phyloP scores from a whole-genome alignment of 2,113 vertebrate species.

The Xiphophorus hellerii region DNA sequence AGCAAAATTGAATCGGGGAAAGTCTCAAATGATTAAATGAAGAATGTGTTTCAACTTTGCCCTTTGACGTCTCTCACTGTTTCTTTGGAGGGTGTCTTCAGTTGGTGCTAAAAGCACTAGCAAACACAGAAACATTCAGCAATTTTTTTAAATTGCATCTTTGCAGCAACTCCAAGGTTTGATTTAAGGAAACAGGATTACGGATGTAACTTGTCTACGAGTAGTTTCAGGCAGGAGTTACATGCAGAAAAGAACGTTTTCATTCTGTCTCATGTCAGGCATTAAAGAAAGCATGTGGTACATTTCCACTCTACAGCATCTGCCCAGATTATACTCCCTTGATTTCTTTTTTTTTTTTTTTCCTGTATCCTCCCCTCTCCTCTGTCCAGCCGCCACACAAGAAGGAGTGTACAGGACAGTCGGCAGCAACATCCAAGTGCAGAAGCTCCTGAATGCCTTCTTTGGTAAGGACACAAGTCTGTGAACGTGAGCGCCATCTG shows the following conservation, averaged over 20 bases:
- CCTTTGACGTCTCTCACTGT: too few relatives aligned
- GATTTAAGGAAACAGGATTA: neutral
- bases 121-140: neutral
- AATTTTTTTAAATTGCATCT: neutral
- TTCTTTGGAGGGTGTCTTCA: too few relatives aligned
- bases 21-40: too few relatives aligned
- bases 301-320: slow-evolving; percentile 61
- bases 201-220: slow-evolving; percentile 2
- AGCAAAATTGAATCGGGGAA: too few relatives aligned
- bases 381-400: slow-evolving; percentile 83
- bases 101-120: neutral
- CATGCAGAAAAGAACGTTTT: slow-evolving; percentile 36
- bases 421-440: slow-evolving; percentile 98
- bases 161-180: neutral
- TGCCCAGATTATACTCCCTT: slow-evolving; percentile 27
- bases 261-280: slow-evolving; percentile 8
- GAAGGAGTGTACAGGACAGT: slow-evolving; percentile 96
- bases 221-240: slow-evolving; percentile 3
- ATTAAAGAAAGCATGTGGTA: slow-evolving; percentile 41
- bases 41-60: too few relatives aligned
- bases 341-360: too few relatives aligned
- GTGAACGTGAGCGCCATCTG: slow-evolving; percentile 27
- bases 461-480: slow-evolving; percentile 86
- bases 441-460: slow-evolving; percentile 94
- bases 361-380: slow-evolving; percentile 34